Evolutionary conservation across 2,888 invertebrate genomes (phyloP).

Genomic region (Subacronicta megacephala): DNA sequence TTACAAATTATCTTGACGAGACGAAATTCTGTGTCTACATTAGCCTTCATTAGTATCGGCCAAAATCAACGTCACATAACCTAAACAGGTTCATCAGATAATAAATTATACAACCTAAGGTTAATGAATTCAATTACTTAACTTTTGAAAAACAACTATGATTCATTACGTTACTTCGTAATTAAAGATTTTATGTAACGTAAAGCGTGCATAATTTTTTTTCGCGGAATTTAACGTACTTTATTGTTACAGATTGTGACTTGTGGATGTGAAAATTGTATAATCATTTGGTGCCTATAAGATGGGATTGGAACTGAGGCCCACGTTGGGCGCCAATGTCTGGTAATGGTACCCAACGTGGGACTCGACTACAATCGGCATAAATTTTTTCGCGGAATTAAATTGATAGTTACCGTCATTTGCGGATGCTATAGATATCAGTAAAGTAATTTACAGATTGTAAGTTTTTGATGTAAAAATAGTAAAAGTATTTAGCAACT

Average conservation of each 20-base stretch:
- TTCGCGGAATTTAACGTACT: neutral
- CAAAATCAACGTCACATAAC: constrained; percentile 25
- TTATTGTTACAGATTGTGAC: no score
- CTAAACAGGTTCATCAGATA: constrained; percentile 16
- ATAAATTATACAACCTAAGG: constrained; percentile 12
- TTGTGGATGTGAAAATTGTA: no score
- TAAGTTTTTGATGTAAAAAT: no score
- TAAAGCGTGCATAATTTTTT: no score
- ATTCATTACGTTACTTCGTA: neutral
- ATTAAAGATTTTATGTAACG: neutral
- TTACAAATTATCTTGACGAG: constrained; percentile 6
- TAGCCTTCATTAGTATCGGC: constrained; percentile 11
- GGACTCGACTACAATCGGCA: no score
- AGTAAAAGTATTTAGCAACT: no score
- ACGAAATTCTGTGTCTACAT: constrained; percentile 5
- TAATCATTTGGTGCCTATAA: neutral
- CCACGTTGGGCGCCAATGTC: neutral
- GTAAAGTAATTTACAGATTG: no score
- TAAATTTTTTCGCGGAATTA: no score
- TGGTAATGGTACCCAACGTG: neutral
- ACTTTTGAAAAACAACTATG: constrained; percentile 1
- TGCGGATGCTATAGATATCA: no score
- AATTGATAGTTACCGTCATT: no score
- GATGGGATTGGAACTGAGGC: no score
- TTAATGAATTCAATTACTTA: constrained; percentile 2